Evolutionary conservation across 2,113 vertebrate species (phyloP), one percentile per base, ranked within the genome.

Genomic region (Gallinago media): DNA sequence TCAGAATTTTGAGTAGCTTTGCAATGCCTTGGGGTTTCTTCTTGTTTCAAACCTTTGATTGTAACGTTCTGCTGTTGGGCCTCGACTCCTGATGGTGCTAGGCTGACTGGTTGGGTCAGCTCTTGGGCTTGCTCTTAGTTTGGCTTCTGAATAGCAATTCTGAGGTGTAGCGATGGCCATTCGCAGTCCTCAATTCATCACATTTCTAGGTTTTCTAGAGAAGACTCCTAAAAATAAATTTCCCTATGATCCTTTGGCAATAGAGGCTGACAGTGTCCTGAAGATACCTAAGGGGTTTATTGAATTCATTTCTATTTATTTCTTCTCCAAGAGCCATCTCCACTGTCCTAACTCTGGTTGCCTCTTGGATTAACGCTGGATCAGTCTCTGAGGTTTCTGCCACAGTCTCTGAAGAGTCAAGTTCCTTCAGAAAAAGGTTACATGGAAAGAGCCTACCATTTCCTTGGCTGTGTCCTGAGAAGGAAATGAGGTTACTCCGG

Each of bases 331-430:
- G 59, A 89, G 25, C 36, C 26, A 66, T 20, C 44, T 85, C 29
- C 4, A 1, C 32, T 56, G 0, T 50, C 5, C 23, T 22, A n/a
- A 46, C 29, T 62, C 38, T 17, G 3, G 15, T 46, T 4, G 4
- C 36, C 12, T 52, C 46, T 38, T 71, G 31, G 19, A 36, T 73
- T 66, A 59, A 47, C 0, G 1, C 32, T 44, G 3, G 6, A 6
- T 42, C 46, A 17, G 13, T 27, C 18, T 21, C n/a, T 55, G 11
- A 18, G n/a, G 18, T 50, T 88, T 88, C 65, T 65, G 22, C 56
- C 58, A 62, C 88, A 32, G 22, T 84, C 87, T 58, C 63, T 38
- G 44, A 84, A 16, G 16, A 91, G 44, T 25, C 21, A 13, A n/a
- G 26, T 90, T 83, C 62, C 23, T 79, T 56, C 79, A 52, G 76